Percentiles rank a stretch among this genome's conserved stretches.
phyloP scores from a whole-genome alignment of 1,140 invertebrate species.

The Piezodorus guildinii region DNA sequence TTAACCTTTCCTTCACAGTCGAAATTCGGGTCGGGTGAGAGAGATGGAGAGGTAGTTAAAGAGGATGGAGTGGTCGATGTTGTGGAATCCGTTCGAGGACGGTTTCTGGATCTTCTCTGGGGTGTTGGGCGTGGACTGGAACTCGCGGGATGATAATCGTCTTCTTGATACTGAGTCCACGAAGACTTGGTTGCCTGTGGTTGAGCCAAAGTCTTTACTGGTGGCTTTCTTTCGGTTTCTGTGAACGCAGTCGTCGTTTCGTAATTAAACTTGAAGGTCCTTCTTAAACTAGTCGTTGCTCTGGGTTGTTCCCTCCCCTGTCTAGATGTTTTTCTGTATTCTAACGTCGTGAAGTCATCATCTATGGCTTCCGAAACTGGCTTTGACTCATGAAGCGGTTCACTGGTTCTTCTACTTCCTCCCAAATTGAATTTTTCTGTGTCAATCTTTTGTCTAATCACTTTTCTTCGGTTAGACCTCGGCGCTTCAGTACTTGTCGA shows the following conservation, averaged over 20 bases:
- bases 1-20: constrained; percentile 43
- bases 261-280: not conserved
- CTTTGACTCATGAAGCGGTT: not conserved
- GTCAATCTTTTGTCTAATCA: not conserved
- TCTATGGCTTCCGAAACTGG: constrained; percentile 15
- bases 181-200: too few relatives aligned
- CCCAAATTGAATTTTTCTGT: not conserved
- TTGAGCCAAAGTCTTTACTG: too few relatives aligned
- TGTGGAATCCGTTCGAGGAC: too few relatives aligned
- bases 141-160: too few relatives aligned
- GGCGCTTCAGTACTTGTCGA: too few relatives aligned
- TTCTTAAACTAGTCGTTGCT: constrained; percentile 1
- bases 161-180: too few relatives aligned
- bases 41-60: constrained; percentile 2
- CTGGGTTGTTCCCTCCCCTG: not conserved
- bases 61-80: not conserved
- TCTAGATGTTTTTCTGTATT: not conserved
- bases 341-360: constrained; percentile 12
- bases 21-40: constrained; percentile 39
- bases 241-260: not conserved
- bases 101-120: too few relatives aligned
- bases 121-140: too few relatives aligned
- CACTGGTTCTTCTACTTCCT: not conserved
- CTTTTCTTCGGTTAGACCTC: too few relatives aligned
- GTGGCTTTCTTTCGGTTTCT: not conserved